Evolutionary conservation across 2,888 invertebrate species (phyloP), one percentile per base, ranked within the genome.

Genomic region (Drosophila rellima): DNA sequence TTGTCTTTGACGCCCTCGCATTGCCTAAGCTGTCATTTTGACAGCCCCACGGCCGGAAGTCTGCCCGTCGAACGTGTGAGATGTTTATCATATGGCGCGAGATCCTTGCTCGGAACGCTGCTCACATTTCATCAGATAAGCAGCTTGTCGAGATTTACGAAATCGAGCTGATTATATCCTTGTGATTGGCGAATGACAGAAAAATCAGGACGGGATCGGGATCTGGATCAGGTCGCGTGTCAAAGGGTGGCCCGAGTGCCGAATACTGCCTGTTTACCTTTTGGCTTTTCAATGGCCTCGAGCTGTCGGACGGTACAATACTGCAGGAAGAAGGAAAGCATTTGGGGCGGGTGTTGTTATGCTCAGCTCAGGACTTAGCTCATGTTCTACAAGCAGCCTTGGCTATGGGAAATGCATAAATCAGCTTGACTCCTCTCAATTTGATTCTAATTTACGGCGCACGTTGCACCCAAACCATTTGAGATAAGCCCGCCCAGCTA

Each of bases 121-220:
- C 90, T 90, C 90, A 80, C 86, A 89, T 90, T 90, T 87, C 90
- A 90, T 81, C 84, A 73, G 88, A 90, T 90, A 90, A 90, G 87
- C 87, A 81, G 90, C 88, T 90, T 90, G 90, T 84, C 87, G 78
- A 87, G 88, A 90, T 88, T 83, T 85, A 76, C 74, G 88, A 75
- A 81, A 87, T 76, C 79, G 87, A 89, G 89, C 90, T 82, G 89
- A 87, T 90, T 90, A 88, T 79, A 81, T 75, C 79, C 59, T 73
- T 68, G 73, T 52, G 74, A 80, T 70, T 69, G 61, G 63, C 67
- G 33, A 29, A 47, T 13, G 31, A n/a, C 42, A 60, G 39, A 35
- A n/a, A 10, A 26, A 13, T 35, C 17, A 13, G 31, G n/a, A 18
- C 44, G 45, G 44, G 26, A 18, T 54, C 23, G 23, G 26, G 26